Percentiles rank a stretch among this genome's conserved stretches.
These are phyloP conservation scores for Crocodylus rhombifer DNA, from an alignment of 2,797 vertebrate species.

Conservation along the genomic window DNA sequence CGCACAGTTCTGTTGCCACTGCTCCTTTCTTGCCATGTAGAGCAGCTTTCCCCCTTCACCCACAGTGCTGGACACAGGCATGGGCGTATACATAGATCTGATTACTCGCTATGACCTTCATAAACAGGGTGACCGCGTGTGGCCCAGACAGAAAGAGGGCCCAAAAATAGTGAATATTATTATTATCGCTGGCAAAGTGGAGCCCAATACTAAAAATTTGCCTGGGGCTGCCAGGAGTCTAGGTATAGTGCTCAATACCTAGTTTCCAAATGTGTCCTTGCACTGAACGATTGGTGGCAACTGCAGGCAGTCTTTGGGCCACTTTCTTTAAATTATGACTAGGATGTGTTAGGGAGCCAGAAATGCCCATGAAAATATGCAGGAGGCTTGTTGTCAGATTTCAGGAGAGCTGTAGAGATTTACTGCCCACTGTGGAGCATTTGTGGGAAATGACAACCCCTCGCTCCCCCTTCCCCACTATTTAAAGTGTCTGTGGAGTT, in stretches of 20 bases:
- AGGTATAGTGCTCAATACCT: accelerated
- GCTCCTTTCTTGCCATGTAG: accelerated
- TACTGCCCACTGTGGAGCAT: background rate
- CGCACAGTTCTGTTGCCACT: background rate
- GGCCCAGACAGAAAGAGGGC: too few species aligned
- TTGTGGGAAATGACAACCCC: background rate
- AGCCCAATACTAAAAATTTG: too few species aligned
- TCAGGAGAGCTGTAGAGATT: constrained; percentile 42
- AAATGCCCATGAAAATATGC: constrained; percentile 38
- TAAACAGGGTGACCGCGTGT: too few species aligned
- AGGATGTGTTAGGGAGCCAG: background rate
- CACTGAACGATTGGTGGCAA: background rate
- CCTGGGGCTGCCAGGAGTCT: too few species aligned
- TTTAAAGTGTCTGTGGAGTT: background rate
- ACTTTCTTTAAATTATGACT: constrained; percentile 39
- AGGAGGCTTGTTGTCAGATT: background rate
- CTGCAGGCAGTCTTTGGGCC: background rate
- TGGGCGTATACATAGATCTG: too few species aligned
- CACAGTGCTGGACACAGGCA: background rate
- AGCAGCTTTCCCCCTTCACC: background rate
- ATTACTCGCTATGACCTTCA: too few species aligned
- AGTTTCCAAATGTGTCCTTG: background rate
- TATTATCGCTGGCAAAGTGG: too few species aligned
- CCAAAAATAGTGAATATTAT: too few species aligned
- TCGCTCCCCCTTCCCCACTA: background rate